phyloP scores from a whole-genome alignment of 2,888 invertebrate species.

The Maniola hyperantus region DNA sequence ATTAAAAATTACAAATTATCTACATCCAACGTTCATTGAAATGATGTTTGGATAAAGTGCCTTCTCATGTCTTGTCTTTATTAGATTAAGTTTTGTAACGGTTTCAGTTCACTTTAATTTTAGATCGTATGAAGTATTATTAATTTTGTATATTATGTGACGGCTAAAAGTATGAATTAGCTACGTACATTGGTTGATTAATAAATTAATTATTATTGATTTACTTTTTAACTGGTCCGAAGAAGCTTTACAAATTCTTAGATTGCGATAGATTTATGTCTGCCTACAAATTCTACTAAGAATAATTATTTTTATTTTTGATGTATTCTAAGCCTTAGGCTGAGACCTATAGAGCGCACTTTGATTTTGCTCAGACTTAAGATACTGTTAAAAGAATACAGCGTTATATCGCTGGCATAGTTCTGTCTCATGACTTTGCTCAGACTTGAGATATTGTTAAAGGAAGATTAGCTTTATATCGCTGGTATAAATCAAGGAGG shows the following conservation, averaged over 20 bases:
- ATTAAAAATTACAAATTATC: slow-evolving; percentile 10
- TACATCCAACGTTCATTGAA: slow-evolving; percentile 26
- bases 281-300: not conserved
- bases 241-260: not conserved
- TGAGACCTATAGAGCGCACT: too few relatives aligned
- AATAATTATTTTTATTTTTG: not conserved
- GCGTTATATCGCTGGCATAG: too few relatives aligned
- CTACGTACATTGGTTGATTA: not conserved
- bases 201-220: not conserved
- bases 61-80: slow-evolving; percentile 30
- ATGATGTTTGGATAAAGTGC: slow-evolving; percentile 34
- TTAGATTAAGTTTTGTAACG: slow-evolving; percentile 32
- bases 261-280: too few relatives aligned
- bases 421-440: too few relatives aligned
- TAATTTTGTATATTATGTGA: slow-evolving; percentile 1
- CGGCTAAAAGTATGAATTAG: slow-evolving; percentile 1
- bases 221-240: not conserved
- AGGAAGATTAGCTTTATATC: too few relatives aligned
- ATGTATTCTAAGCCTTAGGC: too few relatives aligned
- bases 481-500: too few relatives aligned
- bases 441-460: too few relatives aligned
- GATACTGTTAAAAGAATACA: too few relatives aligned
- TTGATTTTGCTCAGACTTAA: too few relatives aligned
- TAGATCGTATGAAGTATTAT: slow-evolving; percentile 8
- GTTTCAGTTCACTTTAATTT: slow-evolving; percentile 25